These are phyloP conservation scores for Boloria euphrosyne DNA, from an alignment of 2,888 invertebrate genomes.

Conservation along the genomic window DNA sequence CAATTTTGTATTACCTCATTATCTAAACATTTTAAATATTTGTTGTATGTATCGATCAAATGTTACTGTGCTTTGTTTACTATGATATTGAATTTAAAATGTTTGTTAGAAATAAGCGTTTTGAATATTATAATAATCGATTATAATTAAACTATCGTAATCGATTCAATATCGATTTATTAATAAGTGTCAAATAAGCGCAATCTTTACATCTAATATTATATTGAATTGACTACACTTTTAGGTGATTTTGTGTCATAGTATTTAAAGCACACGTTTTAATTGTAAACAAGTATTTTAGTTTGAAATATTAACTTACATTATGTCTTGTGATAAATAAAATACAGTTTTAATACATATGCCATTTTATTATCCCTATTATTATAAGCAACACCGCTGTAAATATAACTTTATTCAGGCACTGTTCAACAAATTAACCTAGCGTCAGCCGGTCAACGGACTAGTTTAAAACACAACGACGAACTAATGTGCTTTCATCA, in stretches of 20 bases:
- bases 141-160: neutral
- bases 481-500: neutral
- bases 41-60: neutral
- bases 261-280: neutral
- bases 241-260: neutral
- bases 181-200: neutral
- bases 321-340: conserved; percentile 24
- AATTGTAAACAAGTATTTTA: conserved; percentile 12
- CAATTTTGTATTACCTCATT: neutral
- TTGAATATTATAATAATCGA: no score
- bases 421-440: conserved; percentile 29
- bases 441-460: conserved; percentile 32
- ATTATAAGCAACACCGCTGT: conserved; percentile 19
- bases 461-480: conserved; percentile 40
- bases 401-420: conserved; percentile 27
- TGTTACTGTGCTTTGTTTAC: neutral
- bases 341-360: conserved; percentile 28
- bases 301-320: conserved; percentile 16
- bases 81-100: neutral
- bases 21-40: no score
- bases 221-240: neutral
- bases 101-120: no score
- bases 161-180: neutral
- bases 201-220: neutral
- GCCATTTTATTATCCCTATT: conserved; percentile 29